A percentile compares a stretch with the other conserved stretches of the same genome.
These are phyloP conservation scores for Camponotus fellah DNA, from an alignment of 2,888 invertebrate genomes.

Conservation along the genomic window DNA sequence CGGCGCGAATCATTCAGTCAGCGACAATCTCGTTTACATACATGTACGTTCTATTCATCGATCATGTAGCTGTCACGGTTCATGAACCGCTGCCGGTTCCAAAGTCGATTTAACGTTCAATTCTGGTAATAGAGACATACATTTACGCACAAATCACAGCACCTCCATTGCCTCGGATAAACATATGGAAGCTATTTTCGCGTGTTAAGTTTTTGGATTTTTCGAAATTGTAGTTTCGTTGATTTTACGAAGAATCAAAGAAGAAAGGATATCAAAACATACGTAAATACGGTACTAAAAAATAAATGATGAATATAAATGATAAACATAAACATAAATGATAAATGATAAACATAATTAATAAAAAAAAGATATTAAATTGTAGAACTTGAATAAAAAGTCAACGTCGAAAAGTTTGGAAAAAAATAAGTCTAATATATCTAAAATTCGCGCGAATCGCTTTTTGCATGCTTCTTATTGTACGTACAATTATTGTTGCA, in stretches of 20 bases:
- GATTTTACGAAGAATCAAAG: background rate
- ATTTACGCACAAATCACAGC: background rate
- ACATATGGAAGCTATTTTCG: constrained; percentile 24
- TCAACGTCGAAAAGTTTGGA: constrained; percentile 16
- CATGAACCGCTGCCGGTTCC: background rate
- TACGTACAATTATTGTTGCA: background rate
- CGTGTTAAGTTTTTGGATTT: background rate
- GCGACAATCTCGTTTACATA: background rate
- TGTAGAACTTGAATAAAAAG: background rate
- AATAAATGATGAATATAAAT: too few species aligned
- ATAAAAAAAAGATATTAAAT: background rate
- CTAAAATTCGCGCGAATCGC: background rate
- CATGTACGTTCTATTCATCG: background rate
- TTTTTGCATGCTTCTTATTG: background rate
- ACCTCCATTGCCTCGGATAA: constrained; percentile 4
- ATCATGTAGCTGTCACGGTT: background rate
- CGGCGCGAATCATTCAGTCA: background rate
- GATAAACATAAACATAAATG: background rate
- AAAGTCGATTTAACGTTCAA: background rate
- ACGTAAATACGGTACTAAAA: background rate
- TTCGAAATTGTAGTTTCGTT: background rate
- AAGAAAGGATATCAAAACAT: background rate
- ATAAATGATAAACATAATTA: background rate
- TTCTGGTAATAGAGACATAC: background rate
- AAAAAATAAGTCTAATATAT: background rate